Conservation (phyloP, 2,797 vertebrate genomes). For the Siniperca scherzeri region DNA sequence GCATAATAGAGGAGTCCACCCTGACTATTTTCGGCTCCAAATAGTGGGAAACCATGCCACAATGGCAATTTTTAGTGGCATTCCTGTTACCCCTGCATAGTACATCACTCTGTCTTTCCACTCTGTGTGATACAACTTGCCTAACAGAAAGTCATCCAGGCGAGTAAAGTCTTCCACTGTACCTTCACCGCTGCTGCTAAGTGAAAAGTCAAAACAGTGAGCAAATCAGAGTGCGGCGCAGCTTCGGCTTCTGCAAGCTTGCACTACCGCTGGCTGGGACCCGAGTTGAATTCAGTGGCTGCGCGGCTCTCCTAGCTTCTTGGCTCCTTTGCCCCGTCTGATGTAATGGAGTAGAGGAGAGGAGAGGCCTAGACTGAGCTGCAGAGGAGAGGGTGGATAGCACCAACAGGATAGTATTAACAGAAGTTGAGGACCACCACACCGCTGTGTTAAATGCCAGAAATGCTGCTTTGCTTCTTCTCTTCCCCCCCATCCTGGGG, state of each 20-base stretch:
- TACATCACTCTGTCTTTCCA: slow-evolving; percentile 76
- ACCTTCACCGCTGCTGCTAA: slow-evolving; percentile 56
- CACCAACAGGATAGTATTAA: slow-evolving; percentile 74
- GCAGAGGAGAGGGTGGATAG: slow-evolving; percentile 49
- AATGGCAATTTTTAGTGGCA: slow-evolving; percentile 70
- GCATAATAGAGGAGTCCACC: slow-evolving; percentile 75
- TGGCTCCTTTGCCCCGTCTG: slow-evolving; percentile 70
- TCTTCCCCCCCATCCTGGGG: slow-evolving; percentile 24
- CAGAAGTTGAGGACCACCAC: slow-evolving; percentile 68
- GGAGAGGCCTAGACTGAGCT: slow-evolving; percentile 41
- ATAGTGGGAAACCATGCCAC: slow-evolving; percentile 77
- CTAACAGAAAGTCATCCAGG: slow-evolving; percentile 61
- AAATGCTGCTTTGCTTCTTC: slow-evolving; percentile 38
- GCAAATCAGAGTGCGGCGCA: slow-evolving; percentile 42
- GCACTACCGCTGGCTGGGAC: slow-evolving; percentile 65
- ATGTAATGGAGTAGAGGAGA: slow-evolving; percentile 77
- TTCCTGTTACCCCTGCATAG: slow-evolving; percentile 71
- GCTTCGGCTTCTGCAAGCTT: slow-evolving; percentile 69
- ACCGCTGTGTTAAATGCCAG: slow-evolving; percentile 40
- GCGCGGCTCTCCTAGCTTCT: slow-evolving; percentile 61
- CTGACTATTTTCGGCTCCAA: slow-evolving; percentile 69
- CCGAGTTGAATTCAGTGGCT: slow-evolving; percentile 58
- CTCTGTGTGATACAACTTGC: slow-evolving; percentile 65
- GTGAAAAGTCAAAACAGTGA: slow-evolving; percentile 72
- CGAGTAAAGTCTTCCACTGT: slow-evolving; percentile 75